phyloP scores from a whole-genome alignment of 2,113 vertebrate species.

The Noturus placidus region DNA sequence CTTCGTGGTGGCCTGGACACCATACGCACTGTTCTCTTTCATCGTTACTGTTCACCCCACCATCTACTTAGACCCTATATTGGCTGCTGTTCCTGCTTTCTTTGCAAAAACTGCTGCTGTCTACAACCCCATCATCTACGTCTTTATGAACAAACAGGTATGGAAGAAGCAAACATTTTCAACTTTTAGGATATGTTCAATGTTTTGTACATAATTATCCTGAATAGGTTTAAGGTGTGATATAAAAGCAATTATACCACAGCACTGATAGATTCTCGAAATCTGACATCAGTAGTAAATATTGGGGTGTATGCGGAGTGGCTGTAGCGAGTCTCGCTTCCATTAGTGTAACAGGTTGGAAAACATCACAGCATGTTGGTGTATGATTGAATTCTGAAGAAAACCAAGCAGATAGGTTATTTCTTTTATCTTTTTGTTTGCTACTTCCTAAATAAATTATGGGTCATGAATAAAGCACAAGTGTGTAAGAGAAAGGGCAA shows the following conservation, averaged over 20 bases:
- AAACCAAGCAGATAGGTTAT: background rate
- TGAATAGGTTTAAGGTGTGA: background rate
- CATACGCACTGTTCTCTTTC: conserved; percentile 80
- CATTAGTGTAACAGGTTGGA: background rate
- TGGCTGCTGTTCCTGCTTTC: conserved; percentile 83
- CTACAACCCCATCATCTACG: conserved; percentile 89
- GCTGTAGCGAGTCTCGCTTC: background rate
- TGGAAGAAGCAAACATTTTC: background rate
- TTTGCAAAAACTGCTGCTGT: conserved; percentile 86
- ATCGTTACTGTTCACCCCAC: conserved; percentile 76
- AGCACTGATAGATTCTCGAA: background rate
- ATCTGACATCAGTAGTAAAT: background rate
- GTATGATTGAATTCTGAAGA: background rate
- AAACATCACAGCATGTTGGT: background rate
- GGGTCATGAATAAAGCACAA: conserved; percentile 59
- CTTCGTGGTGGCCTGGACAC: conserved; percentile 86
- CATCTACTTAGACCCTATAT: conserved; percentile 77
- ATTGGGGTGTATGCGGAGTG: background rate
- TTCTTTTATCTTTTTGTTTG: conserved; percentile 46
- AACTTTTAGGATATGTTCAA: background rate
- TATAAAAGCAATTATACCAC: background rate
- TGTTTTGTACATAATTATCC: background rate
- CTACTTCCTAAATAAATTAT: conserved; percentile 63
- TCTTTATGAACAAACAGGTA: conserved; percentile 92
- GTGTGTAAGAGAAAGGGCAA: conserved; percentile 38